Percentiles rank a stretch among this genome's conserved stretches.
Conservation (phyloP, 2,113 vertebrate species). For the Piprites chloris region DNA sequence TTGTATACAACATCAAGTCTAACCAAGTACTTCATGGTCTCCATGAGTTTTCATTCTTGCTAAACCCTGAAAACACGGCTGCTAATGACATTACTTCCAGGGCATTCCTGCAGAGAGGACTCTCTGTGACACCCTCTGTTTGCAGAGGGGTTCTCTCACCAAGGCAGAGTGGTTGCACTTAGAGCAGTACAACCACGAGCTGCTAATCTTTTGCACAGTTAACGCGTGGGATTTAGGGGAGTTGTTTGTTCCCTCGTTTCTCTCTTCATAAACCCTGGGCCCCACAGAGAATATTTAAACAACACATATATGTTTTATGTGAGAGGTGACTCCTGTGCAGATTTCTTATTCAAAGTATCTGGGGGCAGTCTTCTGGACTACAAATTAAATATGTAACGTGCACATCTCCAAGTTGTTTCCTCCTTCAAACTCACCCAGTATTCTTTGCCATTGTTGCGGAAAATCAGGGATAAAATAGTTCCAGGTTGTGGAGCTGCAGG, state of each 20-base stretch:
- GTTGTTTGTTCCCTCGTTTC: not conserved
- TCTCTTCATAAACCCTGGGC: not conserved
- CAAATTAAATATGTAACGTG: not conserved
- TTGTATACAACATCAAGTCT: not conserved
- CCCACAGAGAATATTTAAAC: not conserved
- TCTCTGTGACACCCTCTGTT: not conserved
- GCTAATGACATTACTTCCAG: not conserved
- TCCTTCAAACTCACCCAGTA: not conserved
- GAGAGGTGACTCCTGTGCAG: not conserved
- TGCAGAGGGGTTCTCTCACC: not conserved
- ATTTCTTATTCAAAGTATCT: not conserved
- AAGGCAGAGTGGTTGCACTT: not conserved
- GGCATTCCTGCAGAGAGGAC: not conserved
- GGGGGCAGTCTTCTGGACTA: not conserved
- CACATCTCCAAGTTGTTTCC: not conserved
- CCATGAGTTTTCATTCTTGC: not conserved
- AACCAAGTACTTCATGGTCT: not conserved
- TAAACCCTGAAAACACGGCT: not conserved
- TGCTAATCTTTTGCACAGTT: not conserved
- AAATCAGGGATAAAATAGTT: not conserved
- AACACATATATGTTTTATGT: not conserved
- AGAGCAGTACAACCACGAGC: not conserved
- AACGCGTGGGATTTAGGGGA: not conserved
- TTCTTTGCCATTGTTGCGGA: not conserved
- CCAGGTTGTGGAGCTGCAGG: not conserved